Conservation (phyloP, 1,140 invertebrate species). For the Euwallacea similis region DNA sequence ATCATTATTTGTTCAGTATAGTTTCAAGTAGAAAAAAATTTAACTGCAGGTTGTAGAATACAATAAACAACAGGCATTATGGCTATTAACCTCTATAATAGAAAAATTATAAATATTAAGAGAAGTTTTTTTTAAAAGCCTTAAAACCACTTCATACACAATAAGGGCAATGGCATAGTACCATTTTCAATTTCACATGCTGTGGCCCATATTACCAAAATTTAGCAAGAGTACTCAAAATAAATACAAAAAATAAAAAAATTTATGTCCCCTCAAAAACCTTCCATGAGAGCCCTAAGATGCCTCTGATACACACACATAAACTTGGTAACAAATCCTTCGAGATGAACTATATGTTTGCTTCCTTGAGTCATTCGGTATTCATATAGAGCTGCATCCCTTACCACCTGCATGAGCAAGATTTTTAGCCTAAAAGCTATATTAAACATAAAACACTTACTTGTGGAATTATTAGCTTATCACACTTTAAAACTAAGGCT, state of each 20-base stretch:
- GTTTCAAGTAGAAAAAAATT: too few relatives aligned
- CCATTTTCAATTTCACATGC: too few relatives aligned
- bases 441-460: background rate
- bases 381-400: slow-evolving; percentile 86
- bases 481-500: slow-evolving; percentile 86
- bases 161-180: too few relatives aligned
- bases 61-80: too few relatives aligned
- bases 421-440: background rate
- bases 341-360: slow-evolving; percentile 96
- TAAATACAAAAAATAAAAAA: background rate
- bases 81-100: too few relatives aligned
- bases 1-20: too few relatives aligned
- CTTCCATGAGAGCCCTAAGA: slow-evolving; percentile 17
- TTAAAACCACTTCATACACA: too few relatives aligned
- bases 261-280: background rate
- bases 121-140: too few relatives aligned
- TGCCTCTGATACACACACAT: slow-evolving; percentile 80
- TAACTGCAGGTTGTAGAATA: too few relatives aligned
- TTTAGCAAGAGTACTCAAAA: background rate
- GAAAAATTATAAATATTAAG: too few relatives aligned
- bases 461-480: slow-evolving; percentile 84
- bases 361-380: slow-evolving; percentile 86
- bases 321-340: slow-evolving; percentile 95
- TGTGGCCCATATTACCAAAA: too few relatives aligned
- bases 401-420: slow-evolving; percentile 61